phyloP scores from a whole-genome alignment of 2,797 vertebrate species.

The Silurus aristotelis region DNA sequence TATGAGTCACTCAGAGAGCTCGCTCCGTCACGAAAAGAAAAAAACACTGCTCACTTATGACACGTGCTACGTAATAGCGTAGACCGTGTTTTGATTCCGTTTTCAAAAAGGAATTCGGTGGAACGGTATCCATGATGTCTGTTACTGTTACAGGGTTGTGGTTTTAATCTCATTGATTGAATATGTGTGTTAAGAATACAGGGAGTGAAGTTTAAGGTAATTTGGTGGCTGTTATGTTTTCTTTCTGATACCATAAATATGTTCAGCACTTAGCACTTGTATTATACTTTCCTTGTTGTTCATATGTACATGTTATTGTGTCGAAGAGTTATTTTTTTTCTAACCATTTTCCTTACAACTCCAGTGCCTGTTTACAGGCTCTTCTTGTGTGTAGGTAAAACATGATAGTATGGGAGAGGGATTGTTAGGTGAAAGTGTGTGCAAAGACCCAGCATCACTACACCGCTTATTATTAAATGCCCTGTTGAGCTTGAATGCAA shows the following conservation, averaged over 20 bases:
- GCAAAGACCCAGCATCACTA: conserved; percentile 63
- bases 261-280: neutral
- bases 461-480: conserved; percentile 68
- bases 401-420: no score
- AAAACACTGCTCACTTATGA: conserved; percentile 11
- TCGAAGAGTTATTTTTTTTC: neutral
- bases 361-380: neutral
- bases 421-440: conserved; percentile 65
- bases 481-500: conserved; percentile 53
- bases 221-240: neutral
- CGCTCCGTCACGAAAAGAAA: conserved; percentile 10
- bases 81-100: neutral
- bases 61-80: conserved; percentile 14
- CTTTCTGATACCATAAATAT: conserved; percentile 2
- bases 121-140: conserved; percentile 6
- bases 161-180: conserved; percentile 27
- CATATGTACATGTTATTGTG: neutral
- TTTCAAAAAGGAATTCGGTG: conserved; percentile 8
- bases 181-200: neutral
- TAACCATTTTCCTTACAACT: neutral
- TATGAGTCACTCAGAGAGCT: conserved; percentile 21
- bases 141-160: conserved; percentile 23
- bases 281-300: neutral
- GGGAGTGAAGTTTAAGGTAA: conserved; percentile 16
- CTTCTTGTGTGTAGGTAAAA: neutral